A percentile compares a stretch with the other conserved stretches of the same genome.
Conservation (phyloP, 2,888 invertebrate genomes). For the Microplitis manilae region DNA sequence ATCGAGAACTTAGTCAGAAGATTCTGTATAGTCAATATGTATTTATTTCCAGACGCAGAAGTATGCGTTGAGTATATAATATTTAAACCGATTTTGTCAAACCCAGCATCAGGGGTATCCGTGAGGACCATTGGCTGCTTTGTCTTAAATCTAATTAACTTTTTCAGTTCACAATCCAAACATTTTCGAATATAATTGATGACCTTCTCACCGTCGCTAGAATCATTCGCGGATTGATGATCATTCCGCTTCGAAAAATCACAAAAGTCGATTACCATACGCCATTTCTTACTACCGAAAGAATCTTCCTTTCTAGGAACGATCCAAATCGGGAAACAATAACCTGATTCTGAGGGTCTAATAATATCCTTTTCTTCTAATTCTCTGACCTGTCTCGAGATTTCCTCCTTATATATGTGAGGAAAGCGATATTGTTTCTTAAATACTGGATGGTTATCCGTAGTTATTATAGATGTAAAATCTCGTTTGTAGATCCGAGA, state of each 20-base stretch:
- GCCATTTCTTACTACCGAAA: background rate
- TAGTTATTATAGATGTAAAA: background rate
- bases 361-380: constrained; percentile 6
- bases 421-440: constrained; percentile 13
- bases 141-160: constrained; percentile 38
- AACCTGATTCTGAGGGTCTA: background rate
- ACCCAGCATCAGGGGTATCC: constrained; percentile 33
- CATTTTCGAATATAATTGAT: constrained; percentile 43
- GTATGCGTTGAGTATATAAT: constrained; percentile 29
- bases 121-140: constrained; percentile 45
- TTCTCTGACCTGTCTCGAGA: background rate
- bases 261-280: background rate
- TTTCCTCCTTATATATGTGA: background rate
- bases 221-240: no score
- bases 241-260: background rate
- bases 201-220: background rate
- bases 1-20: constrained; percentile 40
- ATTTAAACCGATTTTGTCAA: constrained; percentile 42
- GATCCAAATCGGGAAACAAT: background rate
- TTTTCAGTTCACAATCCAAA: constrained; percentile 46
- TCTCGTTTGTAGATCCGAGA: background rate
- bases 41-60: constrained; percentile 14
- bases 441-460: background rate
- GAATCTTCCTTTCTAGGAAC: background rate
- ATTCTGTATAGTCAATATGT: constrained; percentile 42